These are phyloP conservation scores for Meteorus colon DNA, from an alignment of 2,888 invertebrate genomes.

Conservation along the genomic window DNA sequence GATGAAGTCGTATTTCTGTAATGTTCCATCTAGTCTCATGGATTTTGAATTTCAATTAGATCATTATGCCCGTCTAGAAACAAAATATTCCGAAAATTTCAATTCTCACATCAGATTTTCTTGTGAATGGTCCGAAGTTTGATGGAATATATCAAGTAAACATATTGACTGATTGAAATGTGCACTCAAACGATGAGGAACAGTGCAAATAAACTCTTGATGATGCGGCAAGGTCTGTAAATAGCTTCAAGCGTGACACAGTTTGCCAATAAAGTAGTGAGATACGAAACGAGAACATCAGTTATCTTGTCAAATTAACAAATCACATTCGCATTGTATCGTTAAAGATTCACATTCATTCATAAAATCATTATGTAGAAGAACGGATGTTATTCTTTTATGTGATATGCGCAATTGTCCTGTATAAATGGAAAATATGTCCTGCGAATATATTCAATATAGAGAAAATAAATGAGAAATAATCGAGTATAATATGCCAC, in stretches of 20 bases:
- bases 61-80: no score
- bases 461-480: neutral
- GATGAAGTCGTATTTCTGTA: no score
- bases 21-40: no score
- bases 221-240: conserved; percentile 8
- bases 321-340: neutral
- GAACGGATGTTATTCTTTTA: neutral
- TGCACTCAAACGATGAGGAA: neutral
- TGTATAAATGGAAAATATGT: neutral
- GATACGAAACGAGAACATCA: conserved; percentile 1
- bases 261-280: conserved; percentile 4
- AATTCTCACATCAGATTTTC: neutral
- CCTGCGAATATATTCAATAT: neutral
- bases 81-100: no score
- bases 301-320: neutral
- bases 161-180: neutral
- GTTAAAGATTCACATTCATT: neutral
- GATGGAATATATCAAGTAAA: neutral
- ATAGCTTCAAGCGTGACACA: conserved; percentile 30
- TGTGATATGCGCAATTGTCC: neutral
- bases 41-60: no score
- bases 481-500: neutral
- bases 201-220: conserved; percentile 5
- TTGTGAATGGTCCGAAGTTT: neutral
- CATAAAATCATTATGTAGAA: neutral